A percentile compares a stretch with the other conserved stretches of the same genome.
Conservation (phyloP, 2,113 vertebrate genomes). For the Cynoglossus semilaevis region DNA sequence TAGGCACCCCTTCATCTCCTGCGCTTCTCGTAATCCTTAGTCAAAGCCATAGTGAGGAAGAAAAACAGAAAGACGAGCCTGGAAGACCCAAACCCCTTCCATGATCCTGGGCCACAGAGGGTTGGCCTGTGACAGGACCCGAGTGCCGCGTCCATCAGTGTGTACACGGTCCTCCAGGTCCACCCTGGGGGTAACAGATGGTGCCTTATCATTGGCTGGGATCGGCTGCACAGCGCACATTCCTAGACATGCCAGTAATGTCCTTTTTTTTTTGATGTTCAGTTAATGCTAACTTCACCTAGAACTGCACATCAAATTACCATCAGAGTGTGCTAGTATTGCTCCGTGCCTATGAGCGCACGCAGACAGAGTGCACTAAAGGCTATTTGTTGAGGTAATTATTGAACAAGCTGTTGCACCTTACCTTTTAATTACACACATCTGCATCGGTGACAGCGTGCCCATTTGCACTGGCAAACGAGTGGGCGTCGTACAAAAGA, state of each 20-base stretch:
- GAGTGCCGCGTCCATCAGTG: conserved; percentile 48
- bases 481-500: conserved; percentile 1
- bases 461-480: neutral
- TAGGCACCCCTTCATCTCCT: conserved; percentile 39
- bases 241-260: conserved; percentile 78
- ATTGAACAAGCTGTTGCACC: conserved; percentile 39
- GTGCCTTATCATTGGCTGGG: conserved; percentile 72
- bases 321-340: conserved; percentile 18
- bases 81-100: conserved; percentile 40
- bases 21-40: conserved; percentile 67
- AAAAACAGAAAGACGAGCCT: conserved; percentile 70
- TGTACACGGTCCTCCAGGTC: conserved; percentile 54
- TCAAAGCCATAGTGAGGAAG: conserved; percentile 75
- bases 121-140: conserved; percentile 47
- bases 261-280: conserved; percentile 62
- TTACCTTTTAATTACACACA: conserved; percentile 35
- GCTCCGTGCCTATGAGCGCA: conserved; percentile 16
- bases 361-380: conserved; percentile 2
- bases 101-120: conserved; percentile 53
- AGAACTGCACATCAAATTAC: conserved; percentile 64
- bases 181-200: conserved; percentile 75
- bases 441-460: conserved; percentile 2
- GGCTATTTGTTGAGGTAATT: conserved; percentile 25
- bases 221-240: conserved; percentile 70
- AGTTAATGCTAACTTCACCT: conserved; percentile 65